Evolutionary conservation across 1,140 invertebrate species (phyloP).

Genomic region (Sarcophaga peregrina): DNA sequence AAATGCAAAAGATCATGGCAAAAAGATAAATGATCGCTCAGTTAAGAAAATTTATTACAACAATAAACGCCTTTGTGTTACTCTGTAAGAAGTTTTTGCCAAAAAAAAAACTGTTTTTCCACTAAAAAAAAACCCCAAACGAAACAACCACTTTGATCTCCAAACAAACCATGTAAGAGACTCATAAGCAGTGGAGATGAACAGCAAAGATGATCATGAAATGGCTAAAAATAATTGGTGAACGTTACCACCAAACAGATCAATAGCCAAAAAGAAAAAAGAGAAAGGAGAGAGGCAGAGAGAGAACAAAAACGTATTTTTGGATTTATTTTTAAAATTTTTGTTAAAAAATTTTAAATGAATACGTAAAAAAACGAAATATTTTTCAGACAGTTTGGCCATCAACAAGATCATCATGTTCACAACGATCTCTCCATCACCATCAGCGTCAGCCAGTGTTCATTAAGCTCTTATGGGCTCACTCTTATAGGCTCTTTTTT

Average conservation of each 20-base stretch:
- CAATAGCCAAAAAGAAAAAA: background rate
- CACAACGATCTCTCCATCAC: constrained; percentile 6
- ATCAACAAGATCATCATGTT: constrained; percentile 15
- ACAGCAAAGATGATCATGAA: constrained; percentile 3
- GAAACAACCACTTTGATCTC: too few relatives aligned
- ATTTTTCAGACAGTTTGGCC: background rate
- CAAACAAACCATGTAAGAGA: too few relatives aligned
- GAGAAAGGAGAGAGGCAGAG: too few relatives aligned
- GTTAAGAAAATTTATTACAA: constrained; percentile 17
- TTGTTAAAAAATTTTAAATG: too few relatives aligned
- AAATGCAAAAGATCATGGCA: background rate
- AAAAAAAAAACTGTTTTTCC: background rate
- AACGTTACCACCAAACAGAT: background rate
- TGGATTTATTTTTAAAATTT: too few relatives aligned
- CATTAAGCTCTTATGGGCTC: constrained; percentile 9
- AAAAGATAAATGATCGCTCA: background rate
- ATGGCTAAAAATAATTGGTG: constrained; percentile 10
- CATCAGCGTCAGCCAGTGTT: background rate
- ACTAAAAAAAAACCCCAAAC: too few relatives aligned
- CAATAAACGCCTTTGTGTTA: constrained; percentile 17
- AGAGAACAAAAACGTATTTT: too few relatives aligned
- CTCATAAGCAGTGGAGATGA: background rate
- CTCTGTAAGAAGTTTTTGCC: background rate
- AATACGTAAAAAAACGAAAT: background rate
- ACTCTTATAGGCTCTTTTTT: background rate